phyloP scores from a whole-genome alignment of 2,888 invertebrate species.

The Acheta domesticus region DNA sequence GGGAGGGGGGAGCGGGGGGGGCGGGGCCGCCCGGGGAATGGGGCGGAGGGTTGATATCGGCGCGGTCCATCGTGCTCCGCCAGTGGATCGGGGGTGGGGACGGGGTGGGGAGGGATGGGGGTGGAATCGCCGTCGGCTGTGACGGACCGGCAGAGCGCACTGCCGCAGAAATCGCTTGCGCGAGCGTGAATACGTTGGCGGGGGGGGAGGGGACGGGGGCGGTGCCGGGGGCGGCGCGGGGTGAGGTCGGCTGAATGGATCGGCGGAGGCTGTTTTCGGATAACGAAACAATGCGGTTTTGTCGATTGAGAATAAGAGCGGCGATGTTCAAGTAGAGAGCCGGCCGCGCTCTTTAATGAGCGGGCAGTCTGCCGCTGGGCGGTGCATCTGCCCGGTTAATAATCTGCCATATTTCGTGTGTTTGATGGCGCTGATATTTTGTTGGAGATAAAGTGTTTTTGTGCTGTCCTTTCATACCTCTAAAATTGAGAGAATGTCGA shows the following conservation, averaged over 20 bases:
- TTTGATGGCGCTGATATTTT: too few relatives aligned
- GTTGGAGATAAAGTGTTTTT: too few relatives aligned
- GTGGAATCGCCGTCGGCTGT: neutral
- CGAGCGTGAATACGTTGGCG: neutral
- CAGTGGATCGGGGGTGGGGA: neutral
- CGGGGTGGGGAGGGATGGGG: neutral
- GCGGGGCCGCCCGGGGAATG: neutral
- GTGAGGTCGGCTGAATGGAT: neutral
- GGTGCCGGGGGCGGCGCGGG: neutral
- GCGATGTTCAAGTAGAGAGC: neutral
- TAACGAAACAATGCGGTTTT: constrained; percentile 11
- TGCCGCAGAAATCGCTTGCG: neutral
- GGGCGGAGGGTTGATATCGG: neutral
- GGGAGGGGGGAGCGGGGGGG: neutral
- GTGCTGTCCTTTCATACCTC: too few relatives aligned
- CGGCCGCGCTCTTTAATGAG: neutral
- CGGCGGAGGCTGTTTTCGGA: neutral
- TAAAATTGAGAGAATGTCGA: too few relatives aligned
- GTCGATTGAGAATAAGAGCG: neutral
- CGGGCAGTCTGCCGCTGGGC: neutral
- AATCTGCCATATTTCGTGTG: too few relatives aligned
- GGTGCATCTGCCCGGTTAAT: too few relatives aligned
- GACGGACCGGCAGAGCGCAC: neutral
- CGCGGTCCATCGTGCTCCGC: neutral
- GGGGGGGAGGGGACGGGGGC: neutral